Evolutionary conservation across 2,113 vertebrate genomes (phyloP).

Genomic region (Ctenodactylus gundi): DNA sequence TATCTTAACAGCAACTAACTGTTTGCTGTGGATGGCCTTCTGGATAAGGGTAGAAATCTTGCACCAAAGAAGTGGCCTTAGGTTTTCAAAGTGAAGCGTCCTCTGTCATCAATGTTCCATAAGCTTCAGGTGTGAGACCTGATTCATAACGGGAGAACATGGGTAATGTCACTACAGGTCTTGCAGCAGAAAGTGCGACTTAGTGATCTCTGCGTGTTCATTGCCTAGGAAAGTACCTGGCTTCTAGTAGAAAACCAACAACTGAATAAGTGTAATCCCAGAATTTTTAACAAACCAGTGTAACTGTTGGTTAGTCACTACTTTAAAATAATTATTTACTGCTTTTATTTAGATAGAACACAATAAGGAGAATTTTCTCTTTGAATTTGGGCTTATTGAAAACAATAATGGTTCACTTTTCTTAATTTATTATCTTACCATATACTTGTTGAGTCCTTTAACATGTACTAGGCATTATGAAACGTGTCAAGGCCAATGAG

Average conservation of each 20-base stretch:
- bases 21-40: neutral
- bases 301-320: neutral
- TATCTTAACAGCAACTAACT: neutral
- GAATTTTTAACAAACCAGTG: neutral
- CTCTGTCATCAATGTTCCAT: neutral
- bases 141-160: neutral
- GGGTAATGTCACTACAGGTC: neutral
- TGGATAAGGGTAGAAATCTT: neutral
- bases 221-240: neutral
- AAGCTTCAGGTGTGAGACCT: neutral
- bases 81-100: neutral
- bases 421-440: neutral
- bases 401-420: neutral
- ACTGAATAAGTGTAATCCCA: neutral
- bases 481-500: constrained; percentile 35
- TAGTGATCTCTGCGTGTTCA: neutral
- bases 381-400: neutral
- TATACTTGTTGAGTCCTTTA: neutral
- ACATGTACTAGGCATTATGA: neutral
- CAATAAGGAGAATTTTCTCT: neutral
- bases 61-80: neutral
- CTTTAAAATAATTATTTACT: neutral
- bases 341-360: constrained; percentile 32
- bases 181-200: neutral
- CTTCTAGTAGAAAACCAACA: neutral